Evolutionary conservation across 2,797 vertebrate species (phyloP).

Genomic region (Gallirallus australis): DNA sequence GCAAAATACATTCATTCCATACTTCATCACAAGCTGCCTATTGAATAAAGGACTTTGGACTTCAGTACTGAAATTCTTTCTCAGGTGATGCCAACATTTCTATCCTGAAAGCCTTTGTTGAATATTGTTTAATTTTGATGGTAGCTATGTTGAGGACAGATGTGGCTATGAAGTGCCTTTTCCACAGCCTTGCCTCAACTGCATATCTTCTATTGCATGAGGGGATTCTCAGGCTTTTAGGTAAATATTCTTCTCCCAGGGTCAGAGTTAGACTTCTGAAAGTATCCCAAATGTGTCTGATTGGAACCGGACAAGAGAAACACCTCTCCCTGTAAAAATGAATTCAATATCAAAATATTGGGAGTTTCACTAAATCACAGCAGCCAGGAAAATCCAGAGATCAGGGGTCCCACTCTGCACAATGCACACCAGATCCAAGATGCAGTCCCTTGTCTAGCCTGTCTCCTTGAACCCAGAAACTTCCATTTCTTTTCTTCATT

Average conservation of each 20-base stretch:
- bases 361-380: neutral
- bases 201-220: neutral
- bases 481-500: neutral
- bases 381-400: neutral
- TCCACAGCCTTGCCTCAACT: neutral
- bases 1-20: neutral
- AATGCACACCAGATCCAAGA: neutral
- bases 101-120: neutral
- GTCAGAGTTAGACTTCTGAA: neutral
- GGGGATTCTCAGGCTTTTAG: neutral
- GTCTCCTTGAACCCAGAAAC: neutral
- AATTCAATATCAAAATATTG: neutral
- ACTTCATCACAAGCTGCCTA: neutral
- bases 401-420: neutral
- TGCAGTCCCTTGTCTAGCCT: neutral
- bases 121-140: neutral
- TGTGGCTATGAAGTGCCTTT: neutral
- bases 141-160: neutral
- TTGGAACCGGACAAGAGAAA: neutral
- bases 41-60: neutral
- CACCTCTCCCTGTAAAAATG: neutral
- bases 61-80: neutral
- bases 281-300: neutral
- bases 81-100: neutral
- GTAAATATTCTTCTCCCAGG: neutral